Base-by-base conservation (phyloP, 2,797 vertebrate genomes). In the Dallia pectoralis region DNA sequence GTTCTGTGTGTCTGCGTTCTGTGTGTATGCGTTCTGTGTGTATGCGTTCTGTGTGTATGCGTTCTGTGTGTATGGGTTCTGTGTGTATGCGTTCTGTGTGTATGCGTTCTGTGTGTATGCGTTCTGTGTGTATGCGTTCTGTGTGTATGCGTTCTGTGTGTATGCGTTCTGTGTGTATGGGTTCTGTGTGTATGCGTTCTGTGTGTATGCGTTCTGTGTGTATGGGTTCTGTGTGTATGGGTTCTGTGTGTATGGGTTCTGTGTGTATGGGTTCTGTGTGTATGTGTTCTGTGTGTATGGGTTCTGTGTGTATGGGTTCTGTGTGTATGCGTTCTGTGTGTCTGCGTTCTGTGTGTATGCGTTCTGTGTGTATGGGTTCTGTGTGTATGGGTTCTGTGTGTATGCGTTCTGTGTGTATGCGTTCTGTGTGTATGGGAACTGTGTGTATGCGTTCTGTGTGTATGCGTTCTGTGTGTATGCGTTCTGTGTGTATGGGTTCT, bases 121-220 rank as follows among this genome's bases (percentile, higher is more conserved):
- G 16, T 19, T 5, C 0, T 15, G 16, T 51, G 49, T 51, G 6
- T 15, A 51, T 51, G n/a, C n/a, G n/a, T n/a, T n/a, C n/a, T n/a
- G n/a, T n/a, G n/a, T 3, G 33, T 3, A 36, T 3, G 3, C 3
- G 3, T 36, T 36, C 33, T 36, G n/a, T 36, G 33, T 36, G 33
- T 36, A 36, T 36, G 33, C 7, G 33, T 36, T 36, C 7, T 36
- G 3, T 36, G 33, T 36, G 33, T 36, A 7, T 36, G 33, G 3
- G 33, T 36, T 36, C 33, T 36, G 33, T 7, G 33, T 36, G 33
- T 36, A 7, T 36, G n/a, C n/a, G 33, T 36, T 36, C 33, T 64
- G 19, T 74, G 68, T 56, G 32, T 67, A 16, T 68, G 18, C 67
- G 14, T 67, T 48, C 16, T 19, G 49, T 51, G 49, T 49, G 47